phyloP scores from a whole-genome alignment of 2,797 vertebrate species.

The Enteromius argenteus region DNA sequence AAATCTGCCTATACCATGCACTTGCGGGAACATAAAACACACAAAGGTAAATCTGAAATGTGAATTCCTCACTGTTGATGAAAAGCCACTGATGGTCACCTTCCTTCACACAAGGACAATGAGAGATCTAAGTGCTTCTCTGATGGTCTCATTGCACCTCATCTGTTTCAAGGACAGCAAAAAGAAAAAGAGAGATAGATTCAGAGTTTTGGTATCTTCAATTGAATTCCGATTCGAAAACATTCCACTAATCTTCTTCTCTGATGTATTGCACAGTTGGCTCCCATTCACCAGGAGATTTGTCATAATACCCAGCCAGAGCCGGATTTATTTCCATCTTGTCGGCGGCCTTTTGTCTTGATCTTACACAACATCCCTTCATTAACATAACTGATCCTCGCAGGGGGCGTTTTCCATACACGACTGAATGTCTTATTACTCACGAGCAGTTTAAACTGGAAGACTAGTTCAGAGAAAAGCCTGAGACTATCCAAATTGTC shows the following conservation, averaged over 20 bases:
- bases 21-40: background rate
- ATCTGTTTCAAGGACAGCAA: constrained; percentile 46
- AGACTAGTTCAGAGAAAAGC: constrained; percentile 24
- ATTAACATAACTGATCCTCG: constrained; percentile 70
- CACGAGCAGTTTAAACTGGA: constrained; percentile 40
- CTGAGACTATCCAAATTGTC: background rate
- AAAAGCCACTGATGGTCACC: constrained; percentile 46
- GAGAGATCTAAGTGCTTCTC: constrained; percentile 51
- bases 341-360: constrained; percentile 65
- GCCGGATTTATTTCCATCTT: constrained; percentile 72
- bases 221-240: constrained; percentile 70
- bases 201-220: constrained; percentile 63
- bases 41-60: constrained; percentile 16
- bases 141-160: constrained; percentile 53
- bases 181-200: constrained; percentile 40
- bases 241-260: constrained; percentile 69
- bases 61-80: constrained; percentile 33
- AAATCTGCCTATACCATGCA: background rate
- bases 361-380: constrained; percentile 74
- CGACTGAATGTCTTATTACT: constrained; percentile 54
- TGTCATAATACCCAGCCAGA: constrained; percentile 78
- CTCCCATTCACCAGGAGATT: constrained; percentile 79
- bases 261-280: constrained; percentile 76
- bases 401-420: constrained; percentile 50
- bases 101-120: constrained; percentile 49